A percentile compares a stretch with the other conserved stretches of the same genome.
phyloP scores from a whole-genome alignment of 2,797 vertebrate genomes.

The Gymnopithys bicolor region DNA sequence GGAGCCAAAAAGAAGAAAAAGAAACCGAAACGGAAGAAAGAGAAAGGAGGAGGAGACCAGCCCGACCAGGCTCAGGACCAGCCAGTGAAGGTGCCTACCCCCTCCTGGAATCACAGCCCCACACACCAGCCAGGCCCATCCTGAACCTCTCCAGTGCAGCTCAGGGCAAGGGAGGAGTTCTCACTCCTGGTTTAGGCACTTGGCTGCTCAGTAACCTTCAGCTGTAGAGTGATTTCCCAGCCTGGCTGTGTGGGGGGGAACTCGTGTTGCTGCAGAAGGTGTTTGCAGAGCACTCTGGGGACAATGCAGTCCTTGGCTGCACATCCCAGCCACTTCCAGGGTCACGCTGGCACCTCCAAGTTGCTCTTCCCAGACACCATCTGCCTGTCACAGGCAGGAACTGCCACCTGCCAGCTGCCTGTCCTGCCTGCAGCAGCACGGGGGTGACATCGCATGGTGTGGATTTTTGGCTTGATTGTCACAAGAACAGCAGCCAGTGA shows the following conservation, averaged over 20 bases:
- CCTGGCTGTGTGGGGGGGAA: neutral
- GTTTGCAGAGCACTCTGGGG: neutral
- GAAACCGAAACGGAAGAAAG: conserved; percentile 97
- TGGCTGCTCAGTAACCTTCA: neutral
- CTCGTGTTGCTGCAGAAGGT: neutral
- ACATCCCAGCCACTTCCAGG: neutral
- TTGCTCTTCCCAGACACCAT: neutral
- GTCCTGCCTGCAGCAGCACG: neutral
- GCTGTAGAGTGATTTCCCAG: neutral
- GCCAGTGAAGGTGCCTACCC: conserved; percentile 82
- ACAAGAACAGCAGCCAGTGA: neutral
- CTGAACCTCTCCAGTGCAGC: neutral
- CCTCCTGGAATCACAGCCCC: neutral
- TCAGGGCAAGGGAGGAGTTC: neutral
- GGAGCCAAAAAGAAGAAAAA: conserved; percentile 98
- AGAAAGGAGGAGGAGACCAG: conserved; percentile 85
- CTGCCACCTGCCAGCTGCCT: neutral
- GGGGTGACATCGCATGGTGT: neutral
- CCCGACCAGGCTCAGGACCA: conserved; percentile 86
- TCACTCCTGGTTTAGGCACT: neutral
- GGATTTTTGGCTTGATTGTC: neutral
- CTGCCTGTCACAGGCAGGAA: neutral
- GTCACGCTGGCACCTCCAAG: neutral
- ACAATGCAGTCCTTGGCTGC: neutral
- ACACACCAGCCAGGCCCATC: neutral